Percentiles rank a stretch among this genome's conserved stretches.
phyloP scores from a whole-genome alignment of 2,797 vertebrate genomes.

The Molothrus ater region DNA sequence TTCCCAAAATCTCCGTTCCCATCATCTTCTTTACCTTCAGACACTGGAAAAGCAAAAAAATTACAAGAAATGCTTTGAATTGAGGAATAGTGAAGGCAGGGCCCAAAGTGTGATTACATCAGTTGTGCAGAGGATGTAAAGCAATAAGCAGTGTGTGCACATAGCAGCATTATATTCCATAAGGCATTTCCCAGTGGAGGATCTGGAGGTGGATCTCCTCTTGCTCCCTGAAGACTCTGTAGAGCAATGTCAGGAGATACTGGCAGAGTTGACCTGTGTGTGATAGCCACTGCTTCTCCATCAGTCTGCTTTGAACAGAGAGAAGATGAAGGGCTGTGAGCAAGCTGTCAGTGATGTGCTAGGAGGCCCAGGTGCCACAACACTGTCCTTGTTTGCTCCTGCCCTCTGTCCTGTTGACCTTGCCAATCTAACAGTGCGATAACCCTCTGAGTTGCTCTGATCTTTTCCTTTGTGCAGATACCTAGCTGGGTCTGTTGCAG shows the following conservation, averaged over 20 bases:
- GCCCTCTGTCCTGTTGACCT: not conserved
- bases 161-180: not conserved
- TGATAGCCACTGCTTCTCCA: not conserved
- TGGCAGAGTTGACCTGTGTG: not conserved
- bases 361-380: not conserved
- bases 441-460: not conserved
- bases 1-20: not conserved
- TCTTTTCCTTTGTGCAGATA: not conserved
- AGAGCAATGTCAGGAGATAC: not conserved
- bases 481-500: not conserved
- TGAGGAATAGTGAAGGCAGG: not conserved
- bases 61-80: not conserved
- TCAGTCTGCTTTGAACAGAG: not conserved
- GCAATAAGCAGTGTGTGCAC: not conserved
- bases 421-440: not conserved
- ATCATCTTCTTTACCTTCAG: not conserved
- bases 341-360: not conserved
- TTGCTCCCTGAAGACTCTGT: not conserved
- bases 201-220: not conserved
- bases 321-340: not conserved
- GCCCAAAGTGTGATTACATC: not conserved
- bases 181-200: not conserved
- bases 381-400: not conserved
- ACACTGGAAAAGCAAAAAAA: not conserved
- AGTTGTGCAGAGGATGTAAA: not conserved